These are phyloP conservation scores for Amorpha juglandis DNA, from an alignment of 2,888 invertebrate species.

Conservation along the genomic window DNA sequence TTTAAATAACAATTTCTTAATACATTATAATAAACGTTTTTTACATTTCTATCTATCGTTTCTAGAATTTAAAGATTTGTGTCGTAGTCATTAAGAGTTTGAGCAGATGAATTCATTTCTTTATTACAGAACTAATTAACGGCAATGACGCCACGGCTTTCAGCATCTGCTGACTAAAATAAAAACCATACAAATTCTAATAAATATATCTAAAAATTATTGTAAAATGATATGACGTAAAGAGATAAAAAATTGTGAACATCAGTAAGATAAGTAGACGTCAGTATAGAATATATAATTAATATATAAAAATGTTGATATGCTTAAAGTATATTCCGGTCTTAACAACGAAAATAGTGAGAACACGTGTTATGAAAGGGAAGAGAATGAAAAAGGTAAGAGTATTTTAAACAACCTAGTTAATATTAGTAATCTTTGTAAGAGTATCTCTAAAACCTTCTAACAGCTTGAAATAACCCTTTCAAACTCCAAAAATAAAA, in stretches of 20 bases:
- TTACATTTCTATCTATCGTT: conserved; percentile 22
- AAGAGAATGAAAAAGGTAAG: not conserved
- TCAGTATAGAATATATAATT: not conserved
- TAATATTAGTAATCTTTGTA: not conserved
- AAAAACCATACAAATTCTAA: not conserved
- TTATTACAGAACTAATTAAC: not conserved
- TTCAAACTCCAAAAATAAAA: not conserved
- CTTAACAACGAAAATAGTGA: too few relatives aligned
- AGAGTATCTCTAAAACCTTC: not conserved
- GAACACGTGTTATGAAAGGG: too few relatives aligned
- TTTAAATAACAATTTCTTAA: conserved; percentile 18
- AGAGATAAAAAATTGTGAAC: not conserved
- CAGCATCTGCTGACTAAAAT: not conserved
- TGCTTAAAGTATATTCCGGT: not conserved
- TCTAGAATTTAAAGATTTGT: conserved; percentile 21
- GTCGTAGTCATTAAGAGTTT: not conserved
- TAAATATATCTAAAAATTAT: conserved; percentile 10
- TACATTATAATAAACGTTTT: conserved; percentile 11
- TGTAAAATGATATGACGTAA: conserved; percentile 4
- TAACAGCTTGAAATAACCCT: not conserved
- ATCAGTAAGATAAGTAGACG: not conserved
- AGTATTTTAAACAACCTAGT: too few relatives aligned
- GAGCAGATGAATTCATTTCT: conserved; percentile 1
- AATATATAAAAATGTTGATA: conserved; percentile 5
- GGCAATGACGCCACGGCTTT: not conserved